Percentiles rank a stretch among this genome's conserved stretches.
These are phyloP conservation scores for Grallaria varia DNA, from an alignment of 2,113 vertebrate genomes.

Conservation along the genomic window DNA sequence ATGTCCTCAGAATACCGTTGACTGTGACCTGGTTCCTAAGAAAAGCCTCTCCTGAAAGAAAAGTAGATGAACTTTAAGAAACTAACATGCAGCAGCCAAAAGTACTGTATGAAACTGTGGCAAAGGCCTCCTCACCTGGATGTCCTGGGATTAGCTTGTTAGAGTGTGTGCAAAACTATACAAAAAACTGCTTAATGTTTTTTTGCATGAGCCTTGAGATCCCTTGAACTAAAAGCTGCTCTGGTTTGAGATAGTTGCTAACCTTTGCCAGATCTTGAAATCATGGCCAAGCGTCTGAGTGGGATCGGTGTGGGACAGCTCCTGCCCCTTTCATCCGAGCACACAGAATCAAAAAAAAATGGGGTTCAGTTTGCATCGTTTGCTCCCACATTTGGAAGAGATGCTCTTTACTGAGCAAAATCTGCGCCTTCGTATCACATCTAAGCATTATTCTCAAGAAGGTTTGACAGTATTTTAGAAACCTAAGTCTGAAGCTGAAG, in stretches of 20 bases:
- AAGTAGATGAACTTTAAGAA: not conserved
- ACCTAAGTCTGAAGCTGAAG: not conserved
- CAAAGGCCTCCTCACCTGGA: not conserved
- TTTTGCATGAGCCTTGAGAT: not conserved
- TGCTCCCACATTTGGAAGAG: not conserved
- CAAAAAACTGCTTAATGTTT: not conserved
- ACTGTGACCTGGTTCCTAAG: not conserved
- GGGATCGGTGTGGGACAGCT: not conserved
- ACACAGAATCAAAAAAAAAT: not conserved
- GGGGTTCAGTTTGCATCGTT: not conserved
- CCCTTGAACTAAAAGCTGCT: not conserved
- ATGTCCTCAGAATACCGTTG: not conserved
- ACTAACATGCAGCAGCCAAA: not conserved
- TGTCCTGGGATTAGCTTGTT: not conserved
- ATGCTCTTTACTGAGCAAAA: not conserved
- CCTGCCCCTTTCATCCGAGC: not conserved
- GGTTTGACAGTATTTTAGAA: not conserved
- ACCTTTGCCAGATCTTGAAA: not conserved
- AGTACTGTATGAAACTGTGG: not conserved
- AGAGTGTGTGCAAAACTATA: not conserved
- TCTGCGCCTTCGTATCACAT: not conserved
- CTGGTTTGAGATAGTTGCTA: not conserved
- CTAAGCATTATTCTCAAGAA: not conserved
- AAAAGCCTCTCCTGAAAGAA: not conserved
- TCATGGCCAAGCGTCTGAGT: not conserved